Base-by-base conservation (phyloP, 2,888 invertebrate species). In the Tetheella fluctuosa region DNA sequence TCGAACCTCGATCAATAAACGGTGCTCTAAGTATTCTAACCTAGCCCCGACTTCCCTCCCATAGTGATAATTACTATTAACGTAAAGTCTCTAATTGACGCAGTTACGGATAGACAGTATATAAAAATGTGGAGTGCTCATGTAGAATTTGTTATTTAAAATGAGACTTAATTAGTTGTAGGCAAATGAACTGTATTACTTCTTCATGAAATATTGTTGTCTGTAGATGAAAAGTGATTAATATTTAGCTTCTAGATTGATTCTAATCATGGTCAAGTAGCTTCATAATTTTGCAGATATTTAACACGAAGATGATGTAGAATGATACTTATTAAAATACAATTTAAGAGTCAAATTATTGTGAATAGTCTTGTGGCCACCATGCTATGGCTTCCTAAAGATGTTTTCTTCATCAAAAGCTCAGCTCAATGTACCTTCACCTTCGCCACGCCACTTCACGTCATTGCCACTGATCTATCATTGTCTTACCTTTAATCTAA, bases 1-100 rank as follows among this genome's bases (percentile, higher is more conserved):
- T 80, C 79, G 81, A 81, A 80, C 76, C 66, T 67, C 69, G 77
- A 84, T 83, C 83, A 80, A 83, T 80, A 77, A 71, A 60, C 65
- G 48, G 69, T 56, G 67, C 68, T 67, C 75, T 76, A 73, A 78
- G 76, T 65, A 71, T 65, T 64, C 76, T 73, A 78, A 60, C 60
- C 61, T 59, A 57, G 58, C 62, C 52, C 57, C 58, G 62, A 62
- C 65, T 73, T 70, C 68, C 67, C 63, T 70, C 68, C 67, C 62
- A 70, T 64, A 68, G 70, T 30, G 71, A 71, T 78, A 77, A 78
- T 77, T 73, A 69, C 62, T 68, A 75, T 78, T 77, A 79, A 74
- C 75, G 68, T 67, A 67, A 69, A 70, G 65, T 58, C 62, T 72
- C 74, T 79, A 78, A 81, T 79, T 77, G 66, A n/a, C 20, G 48